These are phyloP conservation scores for Ooceraea biroi DNA, from an alignment of 1,140 invertebrate species.

Conservation along the genomic window DNA sequence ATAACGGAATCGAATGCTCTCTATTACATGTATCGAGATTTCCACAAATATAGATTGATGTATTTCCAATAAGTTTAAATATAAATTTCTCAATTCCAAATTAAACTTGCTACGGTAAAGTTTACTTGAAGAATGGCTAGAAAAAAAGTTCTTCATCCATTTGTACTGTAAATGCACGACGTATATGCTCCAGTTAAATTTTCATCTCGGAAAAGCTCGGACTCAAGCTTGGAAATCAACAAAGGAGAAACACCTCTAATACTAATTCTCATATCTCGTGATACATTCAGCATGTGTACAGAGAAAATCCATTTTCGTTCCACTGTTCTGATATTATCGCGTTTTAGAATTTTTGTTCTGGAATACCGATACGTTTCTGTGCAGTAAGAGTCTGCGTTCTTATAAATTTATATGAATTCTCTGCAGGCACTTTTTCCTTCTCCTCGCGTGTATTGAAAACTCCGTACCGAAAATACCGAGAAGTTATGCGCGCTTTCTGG, in stretches of 20 bases:
- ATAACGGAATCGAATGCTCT: neutral
- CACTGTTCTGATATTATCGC: neutral
- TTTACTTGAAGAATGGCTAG: neutral
- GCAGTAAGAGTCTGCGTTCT: conserved; percentile 32
- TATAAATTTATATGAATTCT: conserved; percentile 55
- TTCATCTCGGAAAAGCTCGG: neutral
- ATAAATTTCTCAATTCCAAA: neutral
- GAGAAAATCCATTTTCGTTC: conserved; percentile 42
- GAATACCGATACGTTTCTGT: conserved; percentile 30
- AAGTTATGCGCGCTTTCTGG: conserved; percentile 52
- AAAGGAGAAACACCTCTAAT: conserved; percentile 30
- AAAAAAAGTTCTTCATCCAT: neutral
- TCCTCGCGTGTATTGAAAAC: conserved; percentile 43
- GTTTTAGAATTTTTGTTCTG: conserved; percentile 43
- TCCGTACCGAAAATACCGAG: conserved; percentile 53
- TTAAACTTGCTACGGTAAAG: neutral
- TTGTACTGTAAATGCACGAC: neutral
- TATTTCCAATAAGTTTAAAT: neutral
- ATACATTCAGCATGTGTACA: conserved; percentile 11
- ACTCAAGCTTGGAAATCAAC: conserved; percentile 8
- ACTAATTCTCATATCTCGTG: conserved; percentile 25
- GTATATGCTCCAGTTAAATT: too few species aligned
- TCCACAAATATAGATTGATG: too few species aligned
- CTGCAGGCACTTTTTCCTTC: conserved; percentile 38
- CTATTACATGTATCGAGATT: neutral